Evolutionary conservation across 2,113 vertebrate species (phyloP).

Genomic region (Trinectes maculatus): DNA sequence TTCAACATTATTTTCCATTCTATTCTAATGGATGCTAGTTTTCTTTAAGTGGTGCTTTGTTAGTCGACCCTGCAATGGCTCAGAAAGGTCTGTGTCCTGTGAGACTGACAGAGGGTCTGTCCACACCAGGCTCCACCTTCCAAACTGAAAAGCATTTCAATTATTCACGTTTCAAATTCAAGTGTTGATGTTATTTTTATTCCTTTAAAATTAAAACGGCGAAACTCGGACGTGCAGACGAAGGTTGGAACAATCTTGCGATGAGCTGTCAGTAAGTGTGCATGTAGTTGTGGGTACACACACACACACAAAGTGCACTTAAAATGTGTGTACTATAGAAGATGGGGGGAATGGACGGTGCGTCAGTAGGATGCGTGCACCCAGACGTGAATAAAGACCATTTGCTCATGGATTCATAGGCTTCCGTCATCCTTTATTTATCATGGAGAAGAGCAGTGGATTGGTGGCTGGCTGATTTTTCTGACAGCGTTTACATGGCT

Average conservation of each 20-base stretch:
- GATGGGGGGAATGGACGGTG: slow-evolving; percentile 60
- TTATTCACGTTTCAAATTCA: slow-evolving; percentile 67
- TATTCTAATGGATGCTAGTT: slow-evolving; percentile 50
- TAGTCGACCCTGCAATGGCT: slow-evolving; percentile 49
- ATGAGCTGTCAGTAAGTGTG: slow-evolving; percentile 43
- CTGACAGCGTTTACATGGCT: slow-evolving; percentile 76
- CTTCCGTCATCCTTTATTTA: slow-evolving; percentile 79
- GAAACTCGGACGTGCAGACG: slow-evolving; percentile 34
- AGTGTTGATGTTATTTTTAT: slow-evolving; percentile 67
- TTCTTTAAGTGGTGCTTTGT: slow-evolving; percentile 58
- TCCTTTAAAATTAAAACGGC: slow-evolving; percentile 55
- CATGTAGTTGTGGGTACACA: slow-evolving; percentile 38
- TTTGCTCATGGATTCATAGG: slow-evolving; percentile 79
- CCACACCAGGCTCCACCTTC: slow-evolving; percentile 47
- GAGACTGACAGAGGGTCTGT: slow-evolving; percentile 44
- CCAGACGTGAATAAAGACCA: slow-evolving; percentile 80
- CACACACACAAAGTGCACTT: slow-evolving; percentile 65
- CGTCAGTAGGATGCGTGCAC: slow-evolving; percentile 59
- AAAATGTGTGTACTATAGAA: slow-evolving; percentile 48
- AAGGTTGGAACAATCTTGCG: slow-evolving; percentile 35
- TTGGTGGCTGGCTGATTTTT: slow-evolving; percentile 72
- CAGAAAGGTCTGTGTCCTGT: slow-evolving; percentile 41
- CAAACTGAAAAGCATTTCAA: slow-evolving; percentile 54
- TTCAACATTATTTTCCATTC: slow-evolving; percentile 46
- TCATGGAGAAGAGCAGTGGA: slow-evolving; percentile 64